Base-by-base conservation (phyloP, 2,888 invertebrate species). In the Ptilodon capucinus region DNA sequence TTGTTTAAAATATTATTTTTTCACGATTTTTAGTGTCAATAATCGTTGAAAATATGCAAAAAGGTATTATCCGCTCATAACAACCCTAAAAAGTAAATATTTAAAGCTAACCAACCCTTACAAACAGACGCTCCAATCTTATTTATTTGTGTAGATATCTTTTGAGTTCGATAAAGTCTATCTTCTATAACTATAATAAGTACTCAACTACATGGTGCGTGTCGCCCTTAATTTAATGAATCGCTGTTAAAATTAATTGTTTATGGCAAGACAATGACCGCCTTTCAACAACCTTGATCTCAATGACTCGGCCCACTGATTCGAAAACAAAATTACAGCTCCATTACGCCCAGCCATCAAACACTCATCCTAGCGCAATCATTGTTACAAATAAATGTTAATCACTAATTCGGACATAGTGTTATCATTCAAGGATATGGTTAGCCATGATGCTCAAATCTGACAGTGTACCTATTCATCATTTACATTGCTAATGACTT, bases 221-320 rank as follows among this genome's bases (percentile, higher is more conserved):
- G 36, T 46, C 41, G 46, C 44, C 28, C 48, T 48, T 42, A 47
- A 48, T 46, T 43, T 41, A 41, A 44, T 30, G 25, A 28, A 41
- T 28, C 40, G 42, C 41, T 47, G 39, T 48, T 45, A 28, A 14
- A 46, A 47, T 46, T 47, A 39, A 52, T 48, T 43, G 52, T 56
- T n/a, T 55, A 41, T 46, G 19, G 43, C 39, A 46, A 57, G 55
- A 64, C 49, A 46, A 44, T 55, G 25, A 47, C 43, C 51, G 38
- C 56, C 49, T 48, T 48, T 34, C 43, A 42, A 28, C 17, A 46
- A 34, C 66, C 68, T 65, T 66, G 64, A 60, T 65, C 68, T 63
- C 51, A 50, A 64, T 42, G 45, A 40, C 41, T 44, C 23, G 18
- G 50, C 45, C 42, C 44, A 46, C 48, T 48, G 35, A 48, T 50